A percentile compares a stretch with the other conserved stretches of the same genome.
Evolutionary conservation across 2,888 invertebrate genomes (phyloP).

Genomic region (Gymnoscelis rufifasciata): DNA sequence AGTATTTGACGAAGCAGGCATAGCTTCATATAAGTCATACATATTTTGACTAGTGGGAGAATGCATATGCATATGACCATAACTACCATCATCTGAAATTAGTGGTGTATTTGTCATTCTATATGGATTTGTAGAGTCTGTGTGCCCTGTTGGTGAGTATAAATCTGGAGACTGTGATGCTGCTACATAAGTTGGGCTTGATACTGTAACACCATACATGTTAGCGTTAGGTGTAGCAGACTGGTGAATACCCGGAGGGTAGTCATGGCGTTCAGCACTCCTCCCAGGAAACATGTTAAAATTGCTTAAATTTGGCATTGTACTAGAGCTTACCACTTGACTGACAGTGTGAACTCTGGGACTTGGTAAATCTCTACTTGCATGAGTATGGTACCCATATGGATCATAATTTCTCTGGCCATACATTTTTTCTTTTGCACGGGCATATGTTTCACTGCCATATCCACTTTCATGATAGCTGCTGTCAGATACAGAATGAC

Average conservation of each 20-base stretch:
- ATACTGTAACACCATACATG: slow-evolving; percentile 54
- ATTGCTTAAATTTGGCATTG: slow-evolving; percentile 72
- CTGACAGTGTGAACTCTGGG: slow-evolving; percentile 68
- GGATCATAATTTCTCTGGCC: slow-evolving; percentile 63
- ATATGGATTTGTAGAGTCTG: slow-evolving; percentile 72
- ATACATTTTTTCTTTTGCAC: slow-evolving; percentile 67
- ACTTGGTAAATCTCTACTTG: slow-evolving; percentile 53
- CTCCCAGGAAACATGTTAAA: slow-evolving; percentile 54
- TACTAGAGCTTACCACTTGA: slow-evolving; percentile 70
- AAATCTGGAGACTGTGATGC: slow-evolving; percentile 65
- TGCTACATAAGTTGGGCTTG: slow-evolving; percentile 69
- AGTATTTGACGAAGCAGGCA: slow-evolving; percentile 61
- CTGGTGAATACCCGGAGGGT: slow-evolving; percentile 50
- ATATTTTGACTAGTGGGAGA: slow-evolving; percentile 69
- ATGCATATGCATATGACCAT: slow-evolving; percentile 66
- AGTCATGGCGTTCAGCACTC: slow-evolving; percentile 53
- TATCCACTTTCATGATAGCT: slow-evolving; percentile 65
- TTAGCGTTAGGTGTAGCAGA: slow-evolving; percentile 58
- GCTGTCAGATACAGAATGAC: slow-evolving; percentile 52
- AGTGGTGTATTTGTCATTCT: slow-evolving; percentile 73
- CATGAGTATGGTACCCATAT: slow-evolving; percentile 65
- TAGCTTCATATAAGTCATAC: slow-evolving; percentile 71
- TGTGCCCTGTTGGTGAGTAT: slow-evolving; percentile 72
- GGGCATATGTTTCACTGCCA: slow-evolving; percentile 57
- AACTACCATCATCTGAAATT: slow-evolving; percentile 72